Percentiles rank a stretch among this genome's conserved stretches.
Conservation (phyloP, 2,888 invertebrate species). For the Mellilla xanthometata region DNA sequence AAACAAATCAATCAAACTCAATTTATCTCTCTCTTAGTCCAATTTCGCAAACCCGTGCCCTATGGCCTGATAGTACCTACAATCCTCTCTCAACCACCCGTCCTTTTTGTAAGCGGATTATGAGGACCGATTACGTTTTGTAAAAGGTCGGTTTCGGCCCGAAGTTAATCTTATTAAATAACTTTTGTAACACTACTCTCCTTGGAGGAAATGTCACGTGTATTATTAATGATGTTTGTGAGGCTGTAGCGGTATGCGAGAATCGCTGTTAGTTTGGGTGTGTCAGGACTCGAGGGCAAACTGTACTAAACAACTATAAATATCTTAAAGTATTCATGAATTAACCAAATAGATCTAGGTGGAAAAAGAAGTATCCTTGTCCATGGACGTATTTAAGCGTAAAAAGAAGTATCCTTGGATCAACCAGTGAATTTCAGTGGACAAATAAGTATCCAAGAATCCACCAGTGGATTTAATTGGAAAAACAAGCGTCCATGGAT, state of each 20-base stretch:
- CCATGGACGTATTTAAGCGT: no score
- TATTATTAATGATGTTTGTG: constrained; percentile 17
- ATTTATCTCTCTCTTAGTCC: neutral
- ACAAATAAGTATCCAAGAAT: no score
- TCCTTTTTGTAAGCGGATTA: constrained; percentile 24
- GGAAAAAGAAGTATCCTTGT: no score
- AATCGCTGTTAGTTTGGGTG: no score
- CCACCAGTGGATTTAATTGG: no score
- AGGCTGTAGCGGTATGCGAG: neutral
- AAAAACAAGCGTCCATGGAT: no score
- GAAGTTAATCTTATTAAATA: constrained; percentile 22
- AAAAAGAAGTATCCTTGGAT: no score
- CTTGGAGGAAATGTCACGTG: constrained; percentile 15
- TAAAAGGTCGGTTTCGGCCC: constrained; percentile 21
- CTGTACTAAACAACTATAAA: no score
- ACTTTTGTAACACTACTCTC: constrained; percentile 21
- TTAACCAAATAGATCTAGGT: neutral
- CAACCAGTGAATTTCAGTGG: no score
- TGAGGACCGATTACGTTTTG: constrained; percentile 20
- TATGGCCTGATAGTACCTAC: neutral
- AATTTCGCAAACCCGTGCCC: no score
- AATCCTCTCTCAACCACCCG: constrained; percentile 16
- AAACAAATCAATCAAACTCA: neutral
- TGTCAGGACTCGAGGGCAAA: no score
- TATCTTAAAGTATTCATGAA: neutral